Conservation (phyloP, 2,113 vertebrate genomes). For the Tenrec ecaudatus region DNA sequence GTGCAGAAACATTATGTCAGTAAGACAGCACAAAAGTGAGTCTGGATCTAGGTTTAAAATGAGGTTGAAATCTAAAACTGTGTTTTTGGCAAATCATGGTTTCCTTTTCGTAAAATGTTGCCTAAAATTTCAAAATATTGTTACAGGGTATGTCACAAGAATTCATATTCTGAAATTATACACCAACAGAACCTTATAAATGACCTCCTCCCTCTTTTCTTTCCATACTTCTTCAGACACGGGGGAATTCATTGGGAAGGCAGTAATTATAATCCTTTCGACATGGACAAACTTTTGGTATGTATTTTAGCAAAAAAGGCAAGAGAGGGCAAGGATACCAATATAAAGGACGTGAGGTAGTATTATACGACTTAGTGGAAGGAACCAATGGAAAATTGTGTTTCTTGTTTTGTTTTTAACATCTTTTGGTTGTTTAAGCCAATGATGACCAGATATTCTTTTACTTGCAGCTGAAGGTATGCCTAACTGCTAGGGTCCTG, state of each 20-base stretch:
- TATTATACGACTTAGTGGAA: slow-evolving; percentile 27
- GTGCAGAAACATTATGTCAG: slow-evolving; percentile 63
- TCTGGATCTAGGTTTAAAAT: slow-evolving; percentile 61
- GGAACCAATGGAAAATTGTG: slow-evolving; percentile 3
- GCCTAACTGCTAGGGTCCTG: not conserved
- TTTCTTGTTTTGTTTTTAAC: not conserved
- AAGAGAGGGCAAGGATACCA: slow-evolving; percentile 15
- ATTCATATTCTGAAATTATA: slow-evolving; percentile 73
- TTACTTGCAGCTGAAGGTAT: slow-evolving; percentile 2
- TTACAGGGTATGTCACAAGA: slow-evolving; percentile 67
- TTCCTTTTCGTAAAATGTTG: slow-evolving; percentile 35
- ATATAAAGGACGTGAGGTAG: slow-evolving; percentile 57
- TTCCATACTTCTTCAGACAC: slow-evolving; percentile 30
- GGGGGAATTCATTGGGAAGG: slow-evolving; percentile 51
- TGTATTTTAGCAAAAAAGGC: slow-evolving; percentile 43
- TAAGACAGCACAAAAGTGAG: slow-evolving; percentile 26
- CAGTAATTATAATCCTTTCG: slow-evolving; percentile 62
- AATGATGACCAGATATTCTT: not conserved
- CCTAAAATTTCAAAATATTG: slow-evolving; percentile 74
- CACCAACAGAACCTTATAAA: slow-evolving; percentile 47
- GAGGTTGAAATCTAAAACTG: slow-evolving; percentile 74
- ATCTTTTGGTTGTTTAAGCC: not conserved
- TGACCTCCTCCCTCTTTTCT: slow-evolving; percentile 23
- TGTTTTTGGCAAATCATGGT: slow-evolving; percentile 57
- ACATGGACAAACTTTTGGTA: slow-evolving; percentile 32